These are phyloP conservation scores for Lynx canadensis DNA, from an alignment of 2,113 vertebrate species.

Conservation along the genomic window DNA sequence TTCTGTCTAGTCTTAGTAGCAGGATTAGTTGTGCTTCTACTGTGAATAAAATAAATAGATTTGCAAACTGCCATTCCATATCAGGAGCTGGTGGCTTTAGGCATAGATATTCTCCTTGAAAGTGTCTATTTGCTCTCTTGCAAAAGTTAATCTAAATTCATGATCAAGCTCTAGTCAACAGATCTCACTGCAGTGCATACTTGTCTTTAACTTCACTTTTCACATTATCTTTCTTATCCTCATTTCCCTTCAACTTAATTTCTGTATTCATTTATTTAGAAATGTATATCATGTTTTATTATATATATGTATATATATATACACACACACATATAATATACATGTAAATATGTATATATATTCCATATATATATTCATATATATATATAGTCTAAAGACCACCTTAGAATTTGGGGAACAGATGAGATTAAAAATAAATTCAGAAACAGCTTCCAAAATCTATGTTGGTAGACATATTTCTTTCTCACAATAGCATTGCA, in stretches of 20 bases:
- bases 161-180: not conserved
- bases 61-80: not conserved
- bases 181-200: not conserved
- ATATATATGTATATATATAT: not conserved
- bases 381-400: too few relatives aligned
- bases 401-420: not conserved
- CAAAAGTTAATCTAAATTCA: constrained; percentile 26
- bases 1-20: not conserved
- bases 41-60: not conserved
- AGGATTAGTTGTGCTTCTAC: not conserved
- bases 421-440: not conserved
- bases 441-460: not conserved
- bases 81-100: not conserved
- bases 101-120: not conserved
- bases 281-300: not conserved
- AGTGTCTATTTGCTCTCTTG: not conserved
- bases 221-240: not conserved
- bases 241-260: not conserved
- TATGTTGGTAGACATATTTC: not conserved
- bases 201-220: not conserved
- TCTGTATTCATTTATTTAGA: not conserved
- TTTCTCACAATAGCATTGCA: not conserved
- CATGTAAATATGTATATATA: too few relatives aligned
- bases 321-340: too few relatives aligned
- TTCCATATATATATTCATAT: not conserved